A percentile compares a stretch with the other conserved stretches of the same genome.
Evolutionary conservation across 2,113 vertebrate genomes (phyloP).

Genomic region (Hemicordylus capensis): DNA sequence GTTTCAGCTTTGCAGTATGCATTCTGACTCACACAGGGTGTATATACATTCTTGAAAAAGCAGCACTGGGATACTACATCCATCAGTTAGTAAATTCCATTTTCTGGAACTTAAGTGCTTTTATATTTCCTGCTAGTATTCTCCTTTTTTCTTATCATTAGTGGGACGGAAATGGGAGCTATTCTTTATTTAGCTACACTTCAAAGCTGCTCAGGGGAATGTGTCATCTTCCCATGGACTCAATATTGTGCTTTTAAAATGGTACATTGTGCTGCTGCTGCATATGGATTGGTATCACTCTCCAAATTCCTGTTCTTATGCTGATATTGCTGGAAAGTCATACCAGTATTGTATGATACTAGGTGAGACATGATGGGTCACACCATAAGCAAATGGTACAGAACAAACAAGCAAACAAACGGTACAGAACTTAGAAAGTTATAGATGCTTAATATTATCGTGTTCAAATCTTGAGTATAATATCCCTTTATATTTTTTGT

Average conservation of each 20-base stretch:
- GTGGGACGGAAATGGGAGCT: conserved; percentile 55
- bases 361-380: background rate
- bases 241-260: background rate
- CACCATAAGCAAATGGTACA: too few species aligned
- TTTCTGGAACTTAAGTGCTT: conserved; percentile 49
- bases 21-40: conserved; percentile 55
- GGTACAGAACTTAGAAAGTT: background rate
- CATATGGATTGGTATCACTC: conserved; percentile 23
- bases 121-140: conserved; percentile 44
- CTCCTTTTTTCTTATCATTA: conserved; percentile 37
- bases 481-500: background rate
- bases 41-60: conserved; percentile 47
- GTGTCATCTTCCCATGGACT: background rate
- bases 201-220: conserved; percentile 37
- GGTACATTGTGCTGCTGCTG: background rate
- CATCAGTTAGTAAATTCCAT: conserved; percentile 51
- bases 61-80: conserved; percentile 52
- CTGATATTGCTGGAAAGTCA: background rate
- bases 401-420: background rate
- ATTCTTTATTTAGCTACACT: conserved; percentile 43
- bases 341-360: background rate
- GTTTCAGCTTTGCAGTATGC: conserved; percentile 38
- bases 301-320: conserved; percentile 4
- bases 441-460: too few species aligned
- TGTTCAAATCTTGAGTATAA: background rate